Conservation (phyloP, 2,113 vertebrate genomes). For the Mormoops blainvillei region DNA sequence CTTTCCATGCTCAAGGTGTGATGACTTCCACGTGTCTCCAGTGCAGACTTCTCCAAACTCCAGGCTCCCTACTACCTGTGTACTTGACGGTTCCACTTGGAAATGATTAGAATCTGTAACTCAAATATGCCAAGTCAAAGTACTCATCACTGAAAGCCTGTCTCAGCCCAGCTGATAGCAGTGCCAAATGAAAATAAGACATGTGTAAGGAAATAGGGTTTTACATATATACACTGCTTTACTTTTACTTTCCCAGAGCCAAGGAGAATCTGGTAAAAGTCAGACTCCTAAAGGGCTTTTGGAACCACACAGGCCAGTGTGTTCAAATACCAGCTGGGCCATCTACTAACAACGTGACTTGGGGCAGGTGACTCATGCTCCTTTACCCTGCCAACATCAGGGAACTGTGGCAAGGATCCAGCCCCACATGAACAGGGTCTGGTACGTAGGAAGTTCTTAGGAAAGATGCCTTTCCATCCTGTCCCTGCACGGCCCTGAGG, state of each 20-base stretch:
- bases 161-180: background rate
- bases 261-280: background rate
- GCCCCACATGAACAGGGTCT: accelerated
- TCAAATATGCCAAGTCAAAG: background rate
- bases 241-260: background rate
- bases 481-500: background rate
- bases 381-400: background rate
- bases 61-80: background rate
- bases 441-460: background rate
- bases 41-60: background rate
- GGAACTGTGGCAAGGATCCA: background rate
- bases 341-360: background rate
- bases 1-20: accelerated
- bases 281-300: background rate
- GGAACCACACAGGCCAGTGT: background rate
- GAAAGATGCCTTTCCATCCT: background rate
- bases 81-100: background rate
- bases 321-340: background rate
- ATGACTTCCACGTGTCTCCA: background rate
- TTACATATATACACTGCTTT: background rate
- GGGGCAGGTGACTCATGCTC: background rate
- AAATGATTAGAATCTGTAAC: background rate
- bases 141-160: background rate
- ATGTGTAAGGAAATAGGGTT: background rate
- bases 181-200: background rate